A percentile compares a stretch with the other conserved stretches of the same genome.
phyloP scores from a whole-genome alignment of 2,113 vertebrate species.

The Centrocercus urophasianus region DNA sequence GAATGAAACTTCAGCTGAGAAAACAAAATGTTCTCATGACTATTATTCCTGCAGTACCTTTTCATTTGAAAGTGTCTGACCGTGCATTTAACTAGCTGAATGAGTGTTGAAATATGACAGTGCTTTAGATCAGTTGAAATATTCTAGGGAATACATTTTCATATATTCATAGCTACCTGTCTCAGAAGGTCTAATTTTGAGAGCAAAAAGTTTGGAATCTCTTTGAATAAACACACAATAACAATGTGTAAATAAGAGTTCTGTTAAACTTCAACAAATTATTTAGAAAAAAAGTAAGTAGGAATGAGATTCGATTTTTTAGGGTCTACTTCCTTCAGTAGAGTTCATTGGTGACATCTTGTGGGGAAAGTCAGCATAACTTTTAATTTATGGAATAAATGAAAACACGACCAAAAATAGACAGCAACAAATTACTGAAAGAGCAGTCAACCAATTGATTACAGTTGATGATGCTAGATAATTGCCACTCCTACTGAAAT shows the following conservation, averaged over 20 bases:
- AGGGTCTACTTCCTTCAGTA: background rate
- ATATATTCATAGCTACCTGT: background rate
- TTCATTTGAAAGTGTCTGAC: background rate
- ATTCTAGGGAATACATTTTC: background rate
- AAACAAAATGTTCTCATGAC: background rate
- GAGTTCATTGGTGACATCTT: constrained; percentile 34
- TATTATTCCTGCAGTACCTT: background rate
- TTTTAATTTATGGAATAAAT: background rate
- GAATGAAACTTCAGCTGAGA: background rate
- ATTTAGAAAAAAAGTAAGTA: background rate
- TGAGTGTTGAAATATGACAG: background rate
- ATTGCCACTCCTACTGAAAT: background rate
- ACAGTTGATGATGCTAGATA: background rate
- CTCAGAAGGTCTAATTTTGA: background rate
- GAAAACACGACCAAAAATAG: background rate
- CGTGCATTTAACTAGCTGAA: background rate
- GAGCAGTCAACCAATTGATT: background rate
- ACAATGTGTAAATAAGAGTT: background rate
- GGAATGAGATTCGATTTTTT: background rate
- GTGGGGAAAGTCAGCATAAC: constrained; percentile 6
- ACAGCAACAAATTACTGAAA: background rate
- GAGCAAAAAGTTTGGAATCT: background rate
- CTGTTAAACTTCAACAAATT: background rate
- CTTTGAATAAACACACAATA: background rate
- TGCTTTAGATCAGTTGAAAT: background rate